These are phyloP conservation scores for Nothobranchius furzeri DNA, from an alignment of 2,113 vertebrate species.

Conservation along the genomic window DNA sequence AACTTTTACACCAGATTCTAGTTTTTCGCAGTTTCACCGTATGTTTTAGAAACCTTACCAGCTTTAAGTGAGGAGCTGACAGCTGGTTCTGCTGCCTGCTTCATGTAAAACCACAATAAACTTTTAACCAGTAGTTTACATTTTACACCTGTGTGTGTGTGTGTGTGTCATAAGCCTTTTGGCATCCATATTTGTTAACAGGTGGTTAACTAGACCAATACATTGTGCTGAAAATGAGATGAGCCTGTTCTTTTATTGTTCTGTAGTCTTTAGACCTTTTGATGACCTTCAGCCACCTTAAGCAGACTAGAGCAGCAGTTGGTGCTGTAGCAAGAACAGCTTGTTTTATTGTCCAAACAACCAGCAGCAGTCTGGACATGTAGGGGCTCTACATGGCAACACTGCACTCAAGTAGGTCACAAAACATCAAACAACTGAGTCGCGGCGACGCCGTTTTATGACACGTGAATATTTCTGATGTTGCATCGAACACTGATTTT, in stretches of 20 bases:
- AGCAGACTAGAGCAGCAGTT: neutral
- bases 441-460: too few species aligned
- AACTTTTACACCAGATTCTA: too few species aligned
- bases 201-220: conserved; percentile 54
- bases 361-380: neutral
- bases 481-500: conserved; percentile 8
- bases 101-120: neutral
- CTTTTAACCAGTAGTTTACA: conserved; percentile 15
- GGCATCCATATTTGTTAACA: conserved; percentile 37
- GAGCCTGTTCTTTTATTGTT: conserved; percentile 43
- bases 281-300: neutral
- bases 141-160: conserved; percentile 28
- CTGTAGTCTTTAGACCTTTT: conserved; percentile 47
- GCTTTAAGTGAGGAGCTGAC: too few species aligned
- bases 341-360: conserved; percentile 52
- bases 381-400: conserved; percentile 6
- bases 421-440: too few species aligned
- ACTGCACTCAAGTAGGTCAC: neutral
- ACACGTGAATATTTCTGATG: conserved; percentile 2
- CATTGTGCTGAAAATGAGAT: conserved; percentile 60
- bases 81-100: too few species aligned
- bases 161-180: conserved; percentile 28
- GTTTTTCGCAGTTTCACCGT: too few species aligned
- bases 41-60: too few species aligned
- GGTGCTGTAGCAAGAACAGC: conserved; percentile 52